Base-by-base conservation (phyloP, 2,113 vertebrate genomes). In the Marcusenius ussheri region DNA sequence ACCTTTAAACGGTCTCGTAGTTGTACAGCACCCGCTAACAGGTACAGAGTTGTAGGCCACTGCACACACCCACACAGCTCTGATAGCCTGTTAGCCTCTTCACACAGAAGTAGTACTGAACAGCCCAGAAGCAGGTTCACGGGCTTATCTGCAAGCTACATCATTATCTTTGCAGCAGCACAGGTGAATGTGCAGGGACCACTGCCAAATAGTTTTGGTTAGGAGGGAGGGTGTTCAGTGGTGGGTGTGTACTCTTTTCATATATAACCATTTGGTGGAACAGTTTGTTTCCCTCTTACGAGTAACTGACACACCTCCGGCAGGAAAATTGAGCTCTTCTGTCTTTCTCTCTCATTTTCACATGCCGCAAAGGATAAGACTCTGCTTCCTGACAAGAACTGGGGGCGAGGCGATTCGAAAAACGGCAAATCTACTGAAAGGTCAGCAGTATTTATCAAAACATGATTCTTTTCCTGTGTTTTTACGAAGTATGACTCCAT, bases 171-270 rank as follows among this genome's bases (percentile, higher is more conserved):
- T 93, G 95, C 95, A 92, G 91, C 92, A 94, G 96, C 96, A 97
- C 98, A 99, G 98, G 98, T 99, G 98, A 97, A 99, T 95, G 92
- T 89, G 93, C 93, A 95, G 94, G 97, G 97, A 97, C 91, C 42
- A 0, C 90, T 97, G 98, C 98, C 98, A 99, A 97, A 97, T 98
- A 97, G 95, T 98, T 98, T 97, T 96, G 97, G 96, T 97, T 97
- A 95, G 94, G 95, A 98, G 98, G 97, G 98, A 98, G 97, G 96
- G 94, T 95, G 93, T 94, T 94, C 94, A 93, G 95, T 95, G 96
- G 96, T 95, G 96, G 97, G 97, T 97, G 97, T 96, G 97, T 95
- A 95, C 95, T 94, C 95, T 93, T 93, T 91, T 87, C 91, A 94
- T 96, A 96, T 95, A 93, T 94, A 97, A 97, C 97, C 95, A 95